Conservation (phyloP, 2,888 invertebrate species). For the Lutraria lutraria region DNA sequence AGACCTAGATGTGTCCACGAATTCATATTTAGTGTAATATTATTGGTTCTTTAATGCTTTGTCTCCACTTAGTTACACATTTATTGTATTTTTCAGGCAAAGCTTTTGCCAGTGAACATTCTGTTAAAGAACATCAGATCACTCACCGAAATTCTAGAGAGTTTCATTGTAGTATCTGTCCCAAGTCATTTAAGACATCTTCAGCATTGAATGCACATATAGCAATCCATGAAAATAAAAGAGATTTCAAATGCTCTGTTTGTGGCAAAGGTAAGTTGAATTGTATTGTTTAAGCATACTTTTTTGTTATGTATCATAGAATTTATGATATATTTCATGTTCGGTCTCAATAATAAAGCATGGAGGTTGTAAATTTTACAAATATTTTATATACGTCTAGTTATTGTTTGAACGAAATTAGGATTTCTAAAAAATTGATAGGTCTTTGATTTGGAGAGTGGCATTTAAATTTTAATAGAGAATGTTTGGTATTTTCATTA, state of each 20-base stretch:
- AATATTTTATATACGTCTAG: too few species aligned
- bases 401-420: too few species aligned
- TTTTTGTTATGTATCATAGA: too few species aligned
- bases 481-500: too few species aligned
- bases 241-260: constrained; percentile 84
- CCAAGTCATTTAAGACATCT: constrained; percentile 84
- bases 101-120: constrained; percentile 80
- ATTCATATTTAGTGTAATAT: too few species aligned
- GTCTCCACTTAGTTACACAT: neutral
- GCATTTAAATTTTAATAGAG: too few species aligned
- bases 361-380: too few species aligned
- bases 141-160: constrained; percentile 83
- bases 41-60: neutral
- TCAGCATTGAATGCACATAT: constrained; percentile 86
- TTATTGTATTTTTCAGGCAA: constrained; percentile 42
- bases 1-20: too few species aligned
- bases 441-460: too few species aligned
- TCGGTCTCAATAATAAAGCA: too few species aligned
- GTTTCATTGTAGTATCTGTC: constrained; percentile 85
- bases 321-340: too few species aligned
- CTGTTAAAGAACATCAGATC: constrained; percentile 82
- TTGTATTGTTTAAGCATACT: neutral
- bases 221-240: constrained; percentile 86
- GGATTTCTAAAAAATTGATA: too few species aligned
- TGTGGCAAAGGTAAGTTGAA: constrained; percentile 84